Percentiles rank a stretch among this genome's conserved stretches.
Conservation (phyloP, 1,140 invertebrate species). For the Meteorus sp. region DNA sequence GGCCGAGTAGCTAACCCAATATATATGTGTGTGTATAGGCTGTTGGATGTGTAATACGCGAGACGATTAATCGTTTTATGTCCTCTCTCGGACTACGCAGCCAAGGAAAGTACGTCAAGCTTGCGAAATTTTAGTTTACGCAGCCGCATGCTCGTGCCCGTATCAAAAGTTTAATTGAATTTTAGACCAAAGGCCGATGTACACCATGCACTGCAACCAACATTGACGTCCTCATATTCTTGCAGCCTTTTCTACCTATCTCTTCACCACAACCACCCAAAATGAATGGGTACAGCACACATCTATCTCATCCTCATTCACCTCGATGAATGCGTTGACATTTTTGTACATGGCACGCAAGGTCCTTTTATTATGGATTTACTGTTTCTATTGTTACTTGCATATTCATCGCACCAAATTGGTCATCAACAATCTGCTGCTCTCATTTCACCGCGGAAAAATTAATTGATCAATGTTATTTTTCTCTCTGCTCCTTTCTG, state of each 20-base stretch:
- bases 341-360: too few relatives aligned
- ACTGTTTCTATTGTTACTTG: too few relatives aligned
- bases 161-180: constrained; percentile 62
- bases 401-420: too few relatives aligned
- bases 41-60: constrained; percentile 5
- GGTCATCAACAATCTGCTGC: too few relatives aligned
- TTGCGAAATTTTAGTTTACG: constrained; percentile 61
- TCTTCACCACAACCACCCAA: background rate
- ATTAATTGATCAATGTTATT: too few relatives aligned
- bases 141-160: constrained; percentile 52
- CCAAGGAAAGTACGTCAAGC: constrained; percentile 54
- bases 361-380: too few relatives aligned
- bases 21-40: constrained; percentile 2
- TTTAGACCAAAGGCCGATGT: constrained; percentile 46
- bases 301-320: too few relatives aligned
- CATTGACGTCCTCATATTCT: constrained; percentile 53
- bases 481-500: too few relatives aligned
- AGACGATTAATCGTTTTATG: constrained; percentile 55
- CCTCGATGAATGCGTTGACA: too few relatives aligned
- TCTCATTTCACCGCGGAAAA: too few relatives aligned
- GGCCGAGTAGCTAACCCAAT: too few relatives aligned
- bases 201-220: constrained; percentile 35
- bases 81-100: constrained; percentile 5
- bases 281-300: background rate
- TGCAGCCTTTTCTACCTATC: constrained; percentile 5